Percentiles rank a stretch among this genome's conserved stretches.
Conservation (phyloP, 2,113 vertebrate species). For the Isurus oxyrinchus region DNA sequence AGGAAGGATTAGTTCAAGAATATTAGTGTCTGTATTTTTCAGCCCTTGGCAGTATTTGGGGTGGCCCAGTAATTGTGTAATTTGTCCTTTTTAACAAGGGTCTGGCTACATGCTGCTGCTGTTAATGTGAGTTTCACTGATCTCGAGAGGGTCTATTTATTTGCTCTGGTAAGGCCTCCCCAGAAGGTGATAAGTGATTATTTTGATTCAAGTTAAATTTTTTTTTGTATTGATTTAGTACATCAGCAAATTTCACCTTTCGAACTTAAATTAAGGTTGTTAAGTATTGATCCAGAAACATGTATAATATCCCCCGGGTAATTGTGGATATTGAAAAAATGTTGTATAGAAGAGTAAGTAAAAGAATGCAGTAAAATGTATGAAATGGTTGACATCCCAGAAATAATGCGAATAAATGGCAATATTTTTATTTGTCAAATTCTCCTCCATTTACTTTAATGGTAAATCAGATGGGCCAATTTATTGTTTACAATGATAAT, state of each 20-base stretch:
- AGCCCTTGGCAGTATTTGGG: constrained; percentile 3
- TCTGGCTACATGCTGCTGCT: neutral
- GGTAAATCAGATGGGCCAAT: neutral
- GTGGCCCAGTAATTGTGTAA: neutral
- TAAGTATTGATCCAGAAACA: neutral
- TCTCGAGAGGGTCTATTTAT: neutral
- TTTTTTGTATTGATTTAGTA: neutral
- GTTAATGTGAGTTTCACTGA: neutral
- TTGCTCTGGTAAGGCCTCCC: neutral
- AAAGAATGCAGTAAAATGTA: neutral
- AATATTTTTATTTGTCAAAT: neutral
- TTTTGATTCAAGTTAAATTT: neutral
- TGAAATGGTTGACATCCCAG: neutral
- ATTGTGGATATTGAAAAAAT: neutral
- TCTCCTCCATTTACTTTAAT: neutral
- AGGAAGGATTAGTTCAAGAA: neutral
- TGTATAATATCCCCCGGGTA: neutral
- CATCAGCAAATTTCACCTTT: neutral
- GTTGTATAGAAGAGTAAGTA: neutral
- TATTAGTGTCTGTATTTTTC: neutral
- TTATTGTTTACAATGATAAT: neutral
- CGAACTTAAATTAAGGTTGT: neutral
- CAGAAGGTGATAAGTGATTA: neutral
- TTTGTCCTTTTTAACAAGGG: constrained; percentile 11
- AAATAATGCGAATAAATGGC: neutral